phyloP scores from a whole-genome alignment of 2,888 invertebrate genomes.

The Sturmia bella region DNA sequence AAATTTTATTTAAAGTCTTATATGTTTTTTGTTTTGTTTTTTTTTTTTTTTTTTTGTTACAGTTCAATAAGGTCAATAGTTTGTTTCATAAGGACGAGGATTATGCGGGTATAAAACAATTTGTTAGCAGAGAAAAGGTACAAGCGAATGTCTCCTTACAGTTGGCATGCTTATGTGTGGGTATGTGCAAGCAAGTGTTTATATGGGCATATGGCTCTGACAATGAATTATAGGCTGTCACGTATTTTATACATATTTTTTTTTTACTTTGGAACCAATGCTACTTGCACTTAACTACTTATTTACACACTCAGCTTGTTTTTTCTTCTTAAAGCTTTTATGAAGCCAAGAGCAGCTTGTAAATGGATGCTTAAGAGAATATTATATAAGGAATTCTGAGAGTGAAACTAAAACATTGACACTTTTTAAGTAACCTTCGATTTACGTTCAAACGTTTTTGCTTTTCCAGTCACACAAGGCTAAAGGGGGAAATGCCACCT shows the following conservation, averaged over 20 bases:
- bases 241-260: constrained; percentile 65
- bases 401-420: constrained; percentile 73
- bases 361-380: constrained; percentile 42
- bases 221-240: constrained; percentile 79
- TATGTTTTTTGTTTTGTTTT: not conserved
- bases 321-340: constrained; percentile 37
- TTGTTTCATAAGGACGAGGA: constrained; percentile 35
- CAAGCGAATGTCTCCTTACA: too few relatives aligned
- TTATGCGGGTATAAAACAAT: constrained; percentile 61
- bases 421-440: constrained; percentile 75
- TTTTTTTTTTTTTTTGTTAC: constrained; percentile 7
- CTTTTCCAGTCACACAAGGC: constrained; percentile 58
- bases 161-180: not conserved
- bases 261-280: constrained; percentile 39
- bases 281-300: constrained; percentile 23
- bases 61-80: constrained; percentile 59
- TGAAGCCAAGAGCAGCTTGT: not conserved
- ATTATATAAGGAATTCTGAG: constrained; percentile 59
- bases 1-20: constrained; percentile 32
- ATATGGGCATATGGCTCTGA: constrained; percentile 72
- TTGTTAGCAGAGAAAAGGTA: constrained; percentile 51
- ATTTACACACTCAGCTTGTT: constrained; percentile 46
- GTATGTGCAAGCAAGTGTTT: constrained; percentile 48
- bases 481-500: constrained; percentile 76
- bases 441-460: constrained; percentile 66